Evolutionary conservation across 2,113 vertebrate species (phyloP), one percentile per base, ranked within the genome.

Genomic region (Glareola pratincola): DNA sequence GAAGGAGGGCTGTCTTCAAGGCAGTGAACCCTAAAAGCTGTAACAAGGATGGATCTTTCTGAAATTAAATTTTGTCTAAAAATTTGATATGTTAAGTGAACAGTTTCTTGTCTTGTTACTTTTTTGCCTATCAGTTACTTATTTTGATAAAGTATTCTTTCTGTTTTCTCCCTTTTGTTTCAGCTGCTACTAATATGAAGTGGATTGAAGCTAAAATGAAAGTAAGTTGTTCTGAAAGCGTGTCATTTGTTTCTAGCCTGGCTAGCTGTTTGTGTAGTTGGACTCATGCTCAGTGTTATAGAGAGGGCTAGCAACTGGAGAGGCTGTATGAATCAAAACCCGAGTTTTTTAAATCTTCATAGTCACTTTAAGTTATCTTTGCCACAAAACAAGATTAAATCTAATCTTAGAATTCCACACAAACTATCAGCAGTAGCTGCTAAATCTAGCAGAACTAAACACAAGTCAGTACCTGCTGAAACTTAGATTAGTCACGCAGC

Each of bases 161-260:
- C 88, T 95, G 41, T 96, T 94, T 91, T 82, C n/a, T 87, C 39
- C 7, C 6, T 76, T 95, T 47, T 94, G 57, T 98, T 98, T 97
- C 95, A 99, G 99, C 99, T 98, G 99, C 99, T 69, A 99, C 99
- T 93, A 99, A 99, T 97, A 99, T 99, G 99, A 99, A 99, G 98
- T 99, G 99, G 99, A 99, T 99, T 97, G 99, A 99, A 97, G 99
- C 99, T 96, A 99, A 99, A 98, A 99, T 99, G 99, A 99, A 99
- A 98, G 99, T 99, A 98, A 98, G 99, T 98, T 80, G 27, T 79
- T 94, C 78, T 96, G 82, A 92, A 96, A 90, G 85, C 9, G 10
- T 75, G 14, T 75, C 6, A 60, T 92, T 91, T 95, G 39, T 80
- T 90, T 87, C 62, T 73, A 37, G 14, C n/a, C 23, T 74, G 23